A percentile compares a stretch with the other conserved stretches of the same genome.
Conservation (phyloP, 2,797 vertebrate species). For the Sebastes steindachneri region DNA sequence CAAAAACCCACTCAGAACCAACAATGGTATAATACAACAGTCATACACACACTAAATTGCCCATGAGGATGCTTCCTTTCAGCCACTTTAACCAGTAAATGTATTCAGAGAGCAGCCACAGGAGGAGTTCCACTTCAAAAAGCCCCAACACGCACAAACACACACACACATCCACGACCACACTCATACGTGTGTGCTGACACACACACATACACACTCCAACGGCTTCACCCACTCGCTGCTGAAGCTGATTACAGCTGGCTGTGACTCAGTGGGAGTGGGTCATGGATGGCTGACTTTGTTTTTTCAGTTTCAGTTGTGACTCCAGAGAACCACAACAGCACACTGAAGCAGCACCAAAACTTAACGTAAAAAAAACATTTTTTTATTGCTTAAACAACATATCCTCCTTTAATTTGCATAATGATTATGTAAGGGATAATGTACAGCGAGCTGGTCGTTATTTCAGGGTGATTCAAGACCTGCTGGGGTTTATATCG, state of each 20-base stretch:
- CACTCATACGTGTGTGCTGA: neutral
- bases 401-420: too few relatives aligned
- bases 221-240: slow-evolving; percentile 43
- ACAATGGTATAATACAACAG: neutral
- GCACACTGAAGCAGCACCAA: neutral
- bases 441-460: too few relatives aligned
- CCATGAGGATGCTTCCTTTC: slow-evolving; percentile 51
- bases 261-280: slow-evolving; percentile 65
- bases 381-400: too few relatives aligned
- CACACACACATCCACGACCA: slow-evolving; percentile 13
- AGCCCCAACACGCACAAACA: slow-evolving; percentile 36
- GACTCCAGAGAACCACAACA: slow-evolving; percentile 41
- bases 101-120: slow-evolving; percentile 53
- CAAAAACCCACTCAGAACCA: neutral
- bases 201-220: slow-evolving; percentile 11
- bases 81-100: slow-evolving; percentile 66
- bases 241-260: slow-evolving; percentile 57
- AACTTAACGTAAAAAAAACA: neutral
- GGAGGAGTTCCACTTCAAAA: slow-evolving; percentile 60
- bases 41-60: slow-evolving; percentile 8
- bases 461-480: too few relatives aligned
- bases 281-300: slow-evolving; percentile 62
- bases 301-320: slow-evolving; percentile 56
- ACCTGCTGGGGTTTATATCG: too few relatives aligned
- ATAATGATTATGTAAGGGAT: too few relatives aligned